These are phyloP conservation scores for Metaphire vulgaris DNA, from an alignment of 1,140 invertebrate species.

Conservation along the genomic window DNA sequence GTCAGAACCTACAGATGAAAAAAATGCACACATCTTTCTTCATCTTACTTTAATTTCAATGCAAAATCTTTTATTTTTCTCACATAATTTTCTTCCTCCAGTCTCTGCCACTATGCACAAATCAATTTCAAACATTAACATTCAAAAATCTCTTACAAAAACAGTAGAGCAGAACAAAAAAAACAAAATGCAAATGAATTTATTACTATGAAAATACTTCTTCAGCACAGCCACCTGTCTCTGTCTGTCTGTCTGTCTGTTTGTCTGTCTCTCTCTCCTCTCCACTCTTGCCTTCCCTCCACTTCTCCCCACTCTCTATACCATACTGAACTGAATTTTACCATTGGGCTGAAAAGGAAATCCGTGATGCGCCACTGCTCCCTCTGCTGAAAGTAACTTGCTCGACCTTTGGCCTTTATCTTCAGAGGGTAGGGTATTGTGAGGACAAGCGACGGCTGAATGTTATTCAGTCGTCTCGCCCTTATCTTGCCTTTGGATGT, in stretches of 20 bases:
- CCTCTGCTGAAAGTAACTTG: conserved; percentile 84
- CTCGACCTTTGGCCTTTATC: conserved; percentile 73
- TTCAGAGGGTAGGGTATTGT: conserved; percentile 77
- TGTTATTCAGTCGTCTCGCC: conserved; percentile 86
- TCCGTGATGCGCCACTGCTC: conserved; percentile 93
- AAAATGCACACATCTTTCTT: too few relatives aligned
- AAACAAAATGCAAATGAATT: too few relatives aligned
- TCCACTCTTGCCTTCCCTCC: background rate
- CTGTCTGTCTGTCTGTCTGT: conserved; percentile 1
- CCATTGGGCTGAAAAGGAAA: conserved; percentile 93
- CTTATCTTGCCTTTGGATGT: conserved; percentile 74
- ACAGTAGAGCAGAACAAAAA: too few relatives aligned
- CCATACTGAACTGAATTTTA: too few relatives aligned
- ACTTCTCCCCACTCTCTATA: background rate
- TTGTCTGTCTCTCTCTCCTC: background rate
- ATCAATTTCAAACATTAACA: background rate
- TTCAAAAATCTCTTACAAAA: background rate
- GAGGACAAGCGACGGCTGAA: conserved; percentile 72
- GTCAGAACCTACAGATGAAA: conserved; percentile 58
- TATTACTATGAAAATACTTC: too few relatives aligned
- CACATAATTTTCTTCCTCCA: background rate
- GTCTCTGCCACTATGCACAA: background rate
- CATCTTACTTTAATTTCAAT: too few relatives aligned
- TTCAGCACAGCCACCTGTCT: too few relatives aligned
- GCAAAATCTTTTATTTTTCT: too few relatives aligned